Conservation (phyloP, 2,113 vertebrate species). For the Silurus glanis region DNA sequence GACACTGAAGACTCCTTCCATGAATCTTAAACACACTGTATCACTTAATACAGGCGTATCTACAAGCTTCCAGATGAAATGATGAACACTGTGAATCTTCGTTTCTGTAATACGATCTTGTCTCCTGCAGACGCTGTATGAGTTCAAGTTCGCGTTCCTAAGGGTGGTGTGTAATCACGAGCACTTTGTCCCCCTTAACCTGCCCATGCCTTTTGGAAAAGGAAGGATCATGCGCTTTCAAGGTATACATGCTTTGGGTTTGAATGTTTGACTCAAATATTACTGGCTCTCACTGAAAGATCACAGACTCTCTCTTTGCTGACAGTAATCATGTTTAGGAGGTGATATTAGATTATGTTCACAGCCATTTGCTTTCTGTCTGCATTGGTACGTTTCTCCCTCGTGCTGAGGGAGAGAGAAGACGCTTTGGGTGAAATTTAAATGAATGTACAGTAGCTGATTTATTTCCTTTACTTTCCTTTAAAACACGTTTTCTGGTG, state of each 20-base stretch:
- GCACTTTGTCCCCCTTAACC: conserved; percentile 93
- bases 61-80: not conserved
- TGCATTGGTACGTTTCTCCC: conserved; percentile 26
- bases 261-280: not conserved
- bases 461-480: not conserved
- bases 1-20: not conserved
- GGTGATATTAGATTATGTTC: not conserved
- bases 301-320: not conserved
- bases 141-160: conserved; percentile 98
- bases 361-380: conserved; percentile 34
- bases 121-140: conserved; percentile 86
- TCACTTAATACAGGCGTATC: not conserved
- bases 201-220: conserved; percentile 96
- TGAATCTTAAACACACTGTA: not conserved
- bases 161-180: conserved; percentile 93
- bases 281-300: not conserved
- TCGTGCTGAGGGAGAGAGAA: not conserved
- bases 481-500: not conserved
- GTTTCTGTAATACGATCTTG: not conserved
- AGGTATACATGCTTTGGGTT: conserved; percentile 74
- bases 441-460: too few species aligned
- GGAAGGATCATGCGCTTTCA: conserved; percentile 92
- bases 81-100: not conserved
- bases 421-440: not conserved
- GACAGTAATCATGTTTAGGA: not conserved